Evolutionary conservation across 2,888 invertebrate genomes (phyloP).

Genomic region (Bellardia pandia): DNA sequence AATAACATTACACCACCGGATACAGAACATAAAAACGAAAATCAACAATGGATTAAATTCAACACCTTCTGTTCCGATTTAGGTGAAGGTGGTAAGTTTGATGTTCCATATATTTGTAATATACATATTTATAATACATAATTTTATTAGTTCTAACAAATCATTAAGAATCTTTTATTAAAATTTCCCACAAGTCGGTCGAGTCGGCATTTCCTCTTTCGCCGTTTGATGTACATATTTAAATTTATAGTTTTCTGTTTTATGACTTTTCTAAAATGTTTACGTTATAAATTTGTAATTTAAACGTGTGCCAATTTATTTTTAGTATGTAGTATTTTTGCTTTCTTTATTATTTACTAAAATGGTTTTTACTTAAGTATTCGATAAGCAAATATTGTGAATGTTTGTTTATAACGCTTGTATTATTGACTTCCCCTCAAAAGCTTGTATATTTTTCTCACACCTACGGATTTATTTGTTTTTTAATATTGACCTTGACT

Average conservation of each 20-base stretch:
- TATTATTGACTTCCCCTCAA: slow-evolving; percentile 31
- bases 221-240: neutral
- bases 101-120: neutral
- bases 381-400: slow-evolving; percentile 32
- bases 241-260: slow-evolving; percentile 5
- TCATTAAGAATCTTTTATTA: neutral
- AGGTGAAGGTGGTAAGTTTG: slow-evolving; percentile 56
- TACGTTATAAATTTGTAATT: slow-evolving; percentile 33
- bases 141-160: neutral
- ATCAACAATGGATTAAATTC: slow-evolving; percentile 30
- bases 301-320: slow-evolving; percentile 40
- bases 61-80: slow-evolving; percentile 2
- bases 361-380: neutral
- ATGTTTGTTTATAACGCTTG: slow-evolving; percentile 13
- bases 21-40: neutral
- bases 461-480: slow-evolving; percentile 49
- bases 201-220: neutral
- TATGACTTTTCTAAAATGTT: slow-evolving; percentile 36
- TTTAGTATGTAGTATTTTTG: slow-evolving; percentile 17
- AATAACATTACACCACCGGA: slow-evolving; percentile 20
- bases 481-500: slow-evolving; percentile 66
- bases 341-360: slow-evolving; percentile 33
- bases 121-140: neutral
- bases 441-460: slow-evolving; percentile 53
- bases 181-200: slow-evolving; percentile 5